Percentiles rank a stretch among this genome's conserved stretches.
Evolutionary conservation across 2,888 invertebrate genomes (phyloP).

Genomic region (Amiota minor): DNA sequence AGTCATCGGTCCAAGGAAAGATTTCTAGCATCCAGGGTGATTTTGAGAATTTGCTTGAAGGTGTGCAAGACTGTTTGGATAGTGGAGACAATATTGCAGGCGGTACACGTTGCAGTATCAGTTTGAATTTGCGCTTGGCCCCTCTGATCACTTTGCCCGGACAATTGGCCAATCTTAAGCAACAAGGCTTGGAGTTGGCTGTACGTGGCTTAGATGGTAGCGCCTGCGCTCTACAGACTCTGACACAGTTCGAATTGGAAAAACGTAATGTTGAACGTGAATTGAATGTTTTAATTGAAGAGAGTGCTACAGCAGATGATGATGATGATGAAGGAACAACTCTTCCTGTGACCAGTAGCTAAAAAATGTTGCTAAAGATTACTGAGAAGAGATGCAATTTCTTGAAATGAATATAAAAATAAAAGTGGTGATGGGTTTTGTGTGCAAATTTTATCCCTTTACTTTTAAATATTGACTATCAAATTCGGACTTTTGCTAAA

Average conservation of each 20-base stretch:
- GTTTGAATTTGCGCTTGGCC: not conserved
- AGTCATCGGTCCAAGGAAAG: slow-evolving; percentile 12
- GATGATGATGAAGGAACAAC: not conserved
- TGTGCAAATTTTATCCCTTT: not conserved
- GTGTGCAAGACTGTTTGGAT: slow-evolving; percentile 30
- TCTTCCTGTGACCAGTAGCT: not conserved
- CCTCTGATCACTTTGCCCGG: not conserved
- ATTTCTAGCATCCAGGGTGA: slow-evolving; percentile 9
- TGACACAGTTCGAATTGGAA: slow-evolving; percentile 19
- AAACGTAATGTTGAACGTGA: slow-evolving; percentile 9
- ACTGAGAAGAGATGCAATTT: not conserved
- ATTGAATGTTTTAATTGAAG: not conserved
- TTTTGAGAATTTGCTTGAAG: slow-evolving; percentile 19
- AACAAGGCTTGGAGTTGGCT: slow-evolving; percentile 15
- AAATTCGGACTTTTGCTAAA: too few relatives aligned
- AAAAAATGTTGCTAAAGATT: not conserved
- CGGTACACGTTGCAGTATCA: slow-evolving; percentile 6
- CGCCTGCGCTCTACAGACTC: not conserved
- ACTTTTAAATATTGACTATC: too few relatives aligned
- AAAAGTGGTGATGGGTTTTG: not conserved
- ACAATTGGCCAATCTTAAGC: slow-evolving; percentile 19
- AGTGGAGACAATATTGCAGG: not conserved
- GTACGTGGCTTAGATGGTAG: slow-evolving; percentile 18
- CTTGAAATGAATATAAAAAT: not conserved
- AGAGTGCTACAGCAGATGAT: not conserved